A percentile compares a stretch with the other conserved stretches of the same genome.
Evolutionary conservation across 2,888 invertebrate species (phyloP).

Genomic region (Phyllotreta cruciferae): DNA sequence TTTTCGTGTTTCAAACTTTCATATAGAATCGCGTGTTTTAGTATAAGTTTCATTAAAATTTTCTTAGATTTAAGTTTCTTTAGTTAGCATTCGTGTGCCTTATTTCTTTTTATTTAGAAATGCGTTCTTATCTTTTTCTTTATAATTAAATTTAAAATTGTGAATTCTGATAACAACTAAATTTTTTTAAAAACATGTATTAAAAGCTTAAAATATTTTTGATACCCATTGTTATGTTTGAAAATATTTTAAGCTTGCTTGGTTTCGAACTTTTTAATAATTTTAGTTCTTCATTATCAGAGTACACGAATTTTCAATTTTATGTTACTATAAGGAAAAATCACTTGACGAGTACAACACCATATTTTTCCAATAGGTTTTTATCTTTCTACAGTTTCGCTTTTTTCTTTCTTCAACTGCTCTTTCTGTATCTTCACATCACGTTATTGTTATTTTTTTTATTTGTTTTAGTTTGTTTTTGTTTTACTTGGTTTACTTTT

Average conservation of each 20-base stretch:
- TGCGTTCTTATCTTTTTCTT: neutral
- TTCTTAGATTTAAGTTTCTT: constrained; percentile 14
- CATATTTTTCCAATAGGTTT: constrained; percentile 22
- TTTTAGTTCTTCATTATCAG: constrained; percentile 8
- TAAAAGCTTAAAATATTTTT: no score
- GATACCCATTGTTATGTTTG: no score
- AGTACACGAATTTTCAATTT: constrained; percentile 15
- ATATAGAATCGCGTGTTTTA: constrained; percentile 3
- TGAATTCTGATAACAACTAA: neutral
- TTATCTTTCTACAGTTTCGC: constrained; percentile 17
- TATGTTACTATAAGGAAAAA: constrained; percentile 15
- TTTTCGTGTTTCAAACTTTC: constrained; percentile 1
- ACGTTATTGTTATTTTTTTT: constrained; percentile 16
- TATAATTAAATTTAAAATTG: no score
- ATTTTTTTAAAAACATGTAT: neutral
- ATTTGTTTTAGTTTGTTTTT: constrained; percentile 21
- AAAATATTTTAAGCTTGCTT: neutral
- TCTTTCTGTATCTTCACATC: constrained; percentile 13
- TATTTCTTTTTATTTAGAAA: neutral
- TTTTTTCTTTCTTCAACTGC: constrained; percentile 26
- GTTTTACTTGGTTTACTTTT: constrained; percentile 18
- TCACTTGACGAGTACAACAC: constrained; percentile 27
- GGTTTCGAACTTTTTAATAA: constrained; percentile 12
- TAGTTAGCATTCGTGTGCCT: constrained; percentile 24
- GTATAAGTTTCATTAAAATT: constrained; percentile 13